These are phyloP conservation scores for Neogobius melanostomus DNA, from an alignment of 2,113 vertebrate genomes.

Conservation along the genomic window DNA sequence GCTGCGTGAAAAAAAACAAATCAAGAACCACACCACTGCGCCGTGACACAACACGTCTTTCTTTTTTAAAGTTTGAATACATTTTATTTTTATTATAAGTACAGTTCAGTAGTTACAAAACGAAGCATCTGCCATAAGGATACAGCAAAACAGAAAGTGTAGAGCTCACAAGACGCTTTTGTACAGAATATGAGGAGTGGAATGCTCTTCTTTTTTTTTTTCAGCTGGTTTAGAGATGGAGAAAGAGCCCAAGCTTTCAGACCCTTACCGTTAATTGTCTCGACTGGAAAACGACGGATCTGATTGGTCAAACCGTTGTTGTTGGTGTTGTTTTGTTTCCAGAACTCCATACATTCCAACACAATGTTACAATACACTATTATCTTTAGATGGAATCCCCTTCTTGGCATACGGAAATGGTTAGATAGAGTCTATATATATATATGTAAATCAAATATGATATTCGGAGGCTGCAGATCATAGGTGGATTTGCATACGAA, in stretches of 20 bases:
- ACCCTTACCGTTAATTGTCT: slow-evolving; percentile 56
- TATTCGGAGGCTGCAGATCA: slow-evolving; percentile 44
- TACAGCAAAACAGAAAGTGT: slow-evolving; percentile 81
- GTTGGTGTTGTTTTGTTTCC: slow-evolving; percentile 38
- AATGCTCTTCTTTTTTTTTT: slow-evolving; percentile 68
- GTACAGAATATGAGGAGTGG: slow-evolving; percentile 75
- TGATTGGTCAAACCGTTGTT: slow-evolving; percentile 33
- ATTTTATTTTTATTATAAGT: slow-evolving; percentile 89
- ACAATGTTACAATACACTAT: slow-evolving; percentile 49
- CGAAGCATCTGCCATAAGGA: slow-evolving; percentile 84
- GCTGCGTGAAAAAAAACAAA: slow-evolving; percentile 25
- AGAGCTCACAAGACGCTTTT: slow-evolving; percentile 82
- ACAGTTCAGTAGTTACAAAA: slow-evolving; percentile 89
- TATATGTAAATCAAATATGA: slow-evolving; percentile 34
- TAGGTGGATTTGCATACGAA: slow-evolving; percentile 55
- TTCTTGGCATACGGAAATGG: slow-evolving; percentile 51
- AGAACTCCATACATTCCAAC: slow-evolving; percentile 41
- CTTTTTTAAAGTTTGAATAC: slow-evolving; percentile 80
- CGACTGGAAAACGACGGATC: slow-evolving; percentile 47
- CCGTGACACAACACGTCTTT: slow-evolving; percentile 38
- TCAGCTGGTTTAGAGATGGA: slow-evolving; percentile 72
- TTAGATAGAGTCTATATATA: slow-evolving; percentile 52
- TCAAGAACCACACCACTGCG: slow-evolving; percentile 48
- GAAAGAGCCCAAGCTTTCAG: slow-evolving; percentile 42
- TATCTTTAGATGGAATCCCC: slow-evolving; percentile 51